phyloP scores from a whole-genome alignment of 2,113 vertebrate genomes.

The Chunga burmeisteri region DNA sequence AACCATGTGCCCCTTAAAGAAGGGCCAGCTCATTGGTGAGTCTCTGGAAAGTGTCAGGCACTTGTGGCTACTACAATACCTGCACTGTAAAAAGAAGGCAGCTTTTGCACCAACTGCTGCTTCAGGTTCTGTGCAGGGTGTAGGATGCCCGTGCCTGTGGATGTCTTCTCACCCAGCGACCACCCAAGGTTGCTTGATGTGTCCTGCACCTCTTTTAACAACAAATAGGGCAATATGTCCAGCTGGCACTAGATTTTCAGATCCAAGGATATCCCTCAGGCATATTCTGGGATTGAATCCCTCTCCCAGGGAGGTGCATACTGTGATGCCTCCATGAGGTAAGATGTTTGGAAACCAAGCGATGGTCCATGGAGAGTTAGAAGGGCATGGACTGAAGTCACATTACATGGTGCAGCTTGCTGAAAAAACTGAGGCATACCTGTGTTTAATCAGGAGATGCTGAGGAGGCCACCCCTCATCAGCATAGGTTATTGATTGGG shows the following conservation, averaged over 20 bases:
- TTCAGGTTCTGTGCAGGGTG: background rate
- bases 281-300: background rate
- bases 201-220: background rate
- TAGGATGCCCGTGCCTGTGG: background rate
- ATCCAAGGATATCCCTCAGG: background rate
- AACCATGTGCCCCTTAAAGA: background rate
- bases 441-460: background rate
- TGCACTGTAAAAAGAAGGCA: background rate
- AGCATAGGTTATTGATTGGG: background rate
- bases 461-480: rapidly evolving
- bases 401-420: background rate
- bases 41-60: background rate
- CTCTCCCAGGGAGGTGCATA: background rate
- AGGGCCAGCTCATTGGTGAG: background rate
- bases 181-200: background rate
- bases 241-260: background rate
- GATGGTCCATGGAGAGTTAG: background rate
- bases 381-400: background rate
- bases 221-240: background rate
- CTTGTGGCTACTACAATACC: background rate
- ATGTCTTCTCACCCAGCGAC: background rate
- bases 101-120: background rate
- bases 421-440: background rate
- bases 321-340: background rate
- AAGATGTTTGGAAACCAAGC: background rate